A percentile compares a stretch with the other conserved stretches of the same genome.
Conservation (phyloP, 1,140 invertebrate species). For the Trachymyrmex septentrionalis region DNA sequence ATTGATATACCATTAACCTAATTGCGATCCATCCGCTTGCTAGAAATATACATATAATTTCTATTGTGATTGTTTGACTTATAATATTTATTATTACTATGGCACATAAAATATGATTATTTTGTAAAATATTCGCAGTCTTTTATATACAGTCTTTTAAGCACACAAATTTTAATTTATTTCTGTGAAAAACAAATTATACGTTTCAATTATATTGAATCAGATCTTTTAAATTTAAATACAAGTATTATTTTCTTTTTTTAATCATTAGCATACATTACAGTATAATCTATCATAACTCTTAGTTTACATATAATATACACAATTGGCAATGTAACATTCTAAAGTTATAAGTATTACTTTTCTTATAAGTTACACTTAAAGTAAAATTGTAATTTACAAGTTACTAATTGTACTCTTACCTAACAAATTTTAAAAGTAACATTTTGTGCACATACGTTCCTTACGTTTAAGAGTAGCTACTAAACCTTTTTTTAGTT, state of each 20-base stretch:
- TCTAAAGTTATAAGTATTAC: slow-evolving; percentile 1
- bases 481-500: slow-evolving; percentile 23
- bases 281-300: background rate
- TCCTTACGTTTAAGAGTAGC: background rate
- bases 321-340: slow-evolving; percentile 36
- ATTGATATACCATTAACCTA: slow-evolving; percentile 88
- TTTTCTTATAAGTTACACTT: background rate
- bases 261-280: background rate
- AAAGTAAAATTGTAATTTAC: background rate
- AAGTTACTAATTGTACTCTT: background rate
- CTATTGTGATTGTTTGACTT: background rate
- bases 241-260: background rate
- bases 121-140: slow-evolving; percentile 34
- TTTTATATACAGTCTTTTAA: slow-evolving; percentile 3
- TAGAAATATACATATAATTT: background rate
- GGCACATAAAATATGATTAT: slow-evolving; percentile 22
- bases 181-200: background rate
- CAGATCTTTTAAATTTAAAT: slow-evolving; percentile 33
- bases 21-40: too few species aligned
- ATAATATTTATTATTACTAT: slow-evolving; percentile 41
- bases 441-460: background rate
- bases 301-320: slow-evolving; percentile 36
- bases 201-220: background rate
- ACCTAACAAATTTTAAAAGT: slow-evolving; percentile 5
- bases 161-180: background rate